These are phyloP conservation scores for Miltochrista miniata DNA, from an alignment of 2,888 invertebrate species.

Conservation along the genomic window DNA sequence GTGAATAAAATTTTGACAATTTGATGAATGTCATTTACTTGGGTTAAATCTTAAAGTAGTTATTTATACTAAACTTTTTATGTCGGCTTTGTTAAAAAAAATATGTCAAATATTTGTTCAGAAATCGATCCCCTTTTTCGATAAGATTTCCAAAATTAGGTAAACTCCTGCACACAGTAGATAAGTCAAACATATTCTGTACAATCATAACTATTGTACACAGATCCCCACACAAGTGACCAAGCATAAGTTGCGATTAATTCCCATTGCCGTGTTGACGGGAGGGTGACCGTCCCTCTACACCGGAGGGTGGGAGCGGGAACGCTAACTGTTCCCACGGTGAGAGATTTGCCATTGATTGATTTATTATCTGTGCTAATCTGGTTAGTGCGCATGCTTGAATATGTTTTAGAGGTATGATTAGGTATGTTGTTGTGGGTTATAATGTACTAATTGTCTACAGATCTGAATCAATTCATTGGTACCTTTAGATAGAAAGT, in stretches of 20 bases:
- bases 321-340: constrained; percentile 49
- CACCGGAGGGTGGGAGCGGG: constrained; percentile 26
- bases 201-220: background rate
- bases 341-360: constrained; percentile 24
- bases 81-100: too few relatives aligned
- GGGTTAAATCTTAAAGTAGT: too few relatives aligned
- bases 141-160: too few relatives aligned
- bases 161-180: too few relatives aligned
- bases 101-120: too few relatives aligned
- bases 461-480: too few relatives aligned
- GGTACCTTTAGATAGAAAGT: too few relatives aligned
- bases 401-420: constrained; percentile 12
- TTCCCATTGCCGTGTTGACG: constrained; percentile 11
- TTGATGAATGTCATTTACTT: too few relatives aligned
- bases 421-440: background rate
- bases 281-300: constrained; percentile 13
- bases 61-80: too few relatives aligned
- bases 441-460: background rate
- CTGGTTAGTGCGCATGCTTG: constrained; percentile 8
- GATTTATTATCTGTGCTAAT: constrained; percentile 39
- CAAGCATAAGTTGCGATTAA: constrained; percentile 34
- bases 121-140: too few relatives aligned
- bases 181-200: background rate
- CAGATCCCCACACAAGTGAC: constrained; percentile 17
- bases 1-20: too few relatives aligned